These are phyloP conservation scores for Calidris pugnax DNA, from an alignment of 2,113 vertebrate genomes.

Conservation along the genomic window DNA sequence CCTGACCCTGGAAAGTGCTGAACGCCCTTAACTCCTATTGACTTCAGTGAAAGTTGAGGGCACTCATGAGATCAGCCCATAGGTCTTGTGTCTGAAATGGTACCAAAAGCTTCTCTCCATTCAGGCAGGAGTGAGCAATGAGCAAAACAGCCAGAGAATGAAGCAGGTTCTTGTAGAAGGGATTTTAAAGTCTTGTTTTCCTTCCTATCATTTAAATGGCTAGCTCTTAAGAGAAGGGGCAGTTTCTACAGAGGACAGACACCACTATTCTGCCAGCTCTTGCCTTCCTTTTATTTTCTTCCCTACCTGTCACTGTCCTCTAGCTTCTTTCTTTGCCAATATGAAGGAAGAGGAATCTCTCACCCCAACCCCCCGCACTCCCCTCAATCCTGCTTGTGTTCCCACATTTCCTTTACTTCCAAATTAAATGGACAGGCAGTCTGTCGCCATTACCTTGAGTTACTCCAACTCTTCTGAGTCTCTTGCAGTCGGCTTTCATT, in stretches of 20 bases:
- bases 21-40: conserved; percentile 34
- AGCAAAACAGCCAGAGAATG: background rate
- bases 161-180: background rate
- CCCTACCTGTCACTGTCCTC: background rate
- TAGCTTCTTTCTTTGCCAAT: background rate
- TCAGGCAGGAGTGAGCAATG: background rate
- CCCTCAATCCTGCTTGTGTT: background rate
- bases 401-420: background rate
- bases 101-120: background rate
- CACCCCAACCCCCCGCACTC: no score
- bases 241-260: background rate
- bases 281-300: background rate
- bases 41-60: conserved; percentile 32
- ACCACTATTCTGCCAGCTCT: background rate
- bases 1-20: conserved; percentile 61
- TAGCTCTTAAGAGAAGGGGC: background rate
- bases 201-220: background rate
- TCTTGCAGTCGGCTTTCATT: conserved; percentile 1
- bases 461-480: conserved; percentile 2
- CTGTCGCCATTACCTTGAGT: background rate
- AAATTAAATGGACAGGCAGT: background rate
- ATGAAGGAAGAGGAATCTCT: background rate
- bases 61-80: background rate
- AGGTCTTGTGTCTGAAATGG: background rate
- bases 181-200: background rate